Evolutionary conservation across 2,888 invertebrate genomes (phyloP).

Genomic region (Thecophora atra): DNA sequence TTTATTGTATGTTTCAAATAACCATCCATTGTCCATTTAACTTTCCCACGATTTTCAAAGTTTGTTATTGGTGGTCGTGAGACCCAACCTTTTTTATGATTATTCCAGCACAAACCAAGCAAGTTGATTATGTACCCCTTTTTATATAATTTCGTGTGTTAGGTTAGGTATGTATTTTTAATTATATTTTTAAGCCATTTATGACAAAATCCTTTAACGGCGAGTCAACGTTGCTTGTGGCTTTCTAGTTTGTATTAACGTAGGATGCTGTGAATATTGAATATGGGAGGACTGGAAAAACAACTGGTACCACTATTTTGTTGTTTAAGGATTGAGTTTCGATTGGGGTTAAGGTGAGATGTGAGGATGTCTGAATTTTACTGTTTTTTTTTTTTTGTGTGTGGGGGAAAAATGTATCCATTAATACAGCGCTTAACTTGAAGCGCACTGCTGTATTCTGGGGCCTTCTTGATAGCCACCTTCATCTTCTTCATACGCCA

Average conservation of each 20-base stretch:
- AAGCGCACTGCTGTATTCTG: slow-evolving; percentile 81
- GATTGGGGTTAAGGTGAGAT: slow-evolving; percentile 4
- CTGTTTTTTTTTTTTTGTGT: slow-evolving; percentile 28
- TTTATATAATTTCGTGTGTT: slow-evolving; percentile 23
- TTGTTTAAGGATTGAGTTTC: slow-evolving; percentile 9
- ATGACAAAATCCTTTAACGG: slow-evolving; percentile 21
- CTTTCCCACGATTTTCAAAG: slow-evolving; percentile 14
- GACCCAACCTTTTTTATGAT: neutral
- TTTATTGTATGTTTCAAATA: slow-evolving; percentile 30
- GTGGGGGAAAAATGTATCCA: slow-evolving; percentile 10
- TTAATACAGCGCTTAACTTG: slow-evolving; percentile 69
- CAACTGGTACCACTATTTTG: slow-evolving; percentile 17
- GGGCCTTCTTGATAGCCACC: slow-evolving; percentile 73
- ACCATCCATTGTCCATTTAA: slow-evolving; percentile 22
- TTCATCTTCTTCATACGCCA: slow-evolving; percentile 83
- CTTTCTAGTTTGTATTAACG: slow-evolving; percentile 11
- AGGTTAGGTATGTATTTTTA: slow-evolving; percentile 31
- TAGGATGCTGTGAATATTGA: slow-evolving; percentile 11
- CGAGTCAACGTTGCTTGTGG: slow-evolving; percentile 10
- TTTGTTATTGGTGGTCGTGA: neutral
- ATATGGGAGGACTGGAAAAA: slow-evolving; percentile 14
- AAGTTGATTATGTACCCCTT: slow-evolving; percentile 17
- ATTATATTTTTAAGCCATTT: slow-evolving; percentile 36
- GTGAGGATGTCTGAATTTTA: slow-evolving; percentile 33
- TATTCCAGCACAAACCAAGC: neutral